A percentile compares a stretch with the other conserved stretches of the same genome.
Conservation (phyloP, 2,888 invertebrate genomes). For the Zelleria hepariella region DNA sequence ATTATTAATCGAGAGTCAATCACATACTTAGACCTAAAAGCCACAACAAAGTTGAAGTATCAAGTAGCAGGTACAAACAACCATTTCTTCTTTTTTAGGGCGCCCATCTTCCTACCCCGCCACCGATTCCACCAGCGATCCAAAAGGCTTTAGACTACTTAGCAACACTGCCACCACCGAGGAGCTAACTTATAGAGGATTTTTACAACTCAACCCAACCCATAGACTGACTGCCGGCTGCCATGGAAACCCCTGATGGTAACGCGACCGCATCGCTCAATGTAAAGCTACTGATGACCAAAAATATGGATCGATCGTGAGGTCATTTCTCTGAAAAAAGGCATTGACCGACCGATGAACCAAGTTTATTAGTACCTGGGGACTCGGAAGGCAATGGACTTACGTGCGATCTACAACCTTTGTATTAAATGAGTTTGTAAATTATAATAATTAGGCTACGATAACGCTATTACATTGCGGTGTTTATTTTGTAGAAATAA, state of each 20-base stretch:
- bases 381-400: not conserved
- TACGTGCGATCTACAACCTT: not conserved
- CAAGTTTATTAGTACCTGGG: not conserved
- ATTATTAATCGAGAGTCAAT: no score
- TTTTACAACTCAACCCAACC: not conserved
- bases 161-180: slow-evolving; percentile 73
- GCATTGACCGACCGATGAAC: not conserved
- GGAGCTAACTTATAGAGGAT: not conserved
- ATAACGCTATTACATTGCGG: not conserved
- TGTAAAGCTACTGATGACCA: not conserved
- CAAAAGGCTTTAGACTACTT: slow-evolving; percentile 81
- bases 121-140: slow-evolving; percentile 82
- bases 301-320: not conserved
- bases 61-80: not conserved
- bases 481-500: not conserved
- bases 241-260: not conserved
- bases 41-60: not conserved
- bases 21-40: no score
- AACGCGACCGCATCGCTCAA: not conserved
- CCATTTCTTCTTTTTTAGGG: slow-evolving; percentile 59
- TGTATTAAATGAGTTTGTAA: not conserved
- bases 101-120: slow-evolving; percentile 81
- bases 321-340: not conserved
- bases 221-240: slow-evolving; percentile 1
- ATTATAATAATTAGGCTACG: not conserved